A percentile compares a stretch with the other conserved stretches of the same genome.
Evolutionary conservation across 2,888 invertebrate species (phyloP).

Genomic region (Scaptodrosophila latifasciaeformis): DNA sequence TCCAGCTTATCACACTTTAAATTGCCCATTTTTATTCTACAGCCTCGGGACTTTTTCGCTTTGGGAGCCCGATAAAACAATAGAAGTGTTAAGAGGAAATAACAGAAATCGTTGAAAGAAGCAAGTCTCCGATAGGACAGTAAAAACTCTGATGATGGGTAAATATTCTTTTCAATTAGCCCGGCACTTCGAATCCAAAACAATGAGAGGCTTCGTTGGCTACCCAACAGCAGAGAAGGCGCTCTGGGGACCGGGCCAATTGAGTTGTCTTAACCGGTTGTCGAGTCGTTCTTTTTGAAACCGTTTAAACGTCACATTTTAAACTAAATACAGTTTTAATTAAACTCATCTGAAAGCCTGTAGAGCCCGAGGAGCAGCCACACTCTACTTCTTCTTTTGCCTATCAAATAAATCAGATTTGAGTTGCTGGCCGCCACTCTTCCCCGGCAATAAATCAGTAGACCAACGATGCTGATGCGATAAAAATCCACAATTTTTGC

Average conservation of each 20-base stretch:
- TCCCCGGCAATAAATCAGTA: conserved; percentile 26
- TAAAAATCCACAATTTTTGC: too few relatives aligned
- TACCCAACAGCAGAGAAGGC: background rate
- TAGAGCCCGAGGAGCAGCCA: conserved; percentile 19
- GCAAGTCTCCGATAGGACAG: too few relatives aligned
- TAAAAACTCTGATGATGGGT: background rate
- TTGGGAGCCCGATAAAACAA: too few relatives aligned
- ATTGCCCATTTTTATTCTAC: too few relatives aligned
- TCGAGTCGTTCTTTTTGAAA: background rate
- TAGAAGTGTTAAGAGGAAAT: background rate
- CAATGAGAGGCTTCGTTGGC: background rate
- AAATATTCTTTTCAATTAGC: conserved; percentile 52
- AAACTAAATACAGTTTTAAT: conserved; percentile 64
- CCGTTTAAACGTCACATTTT: conserved; percentile 48
- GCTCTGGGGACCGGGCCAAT: background rate
- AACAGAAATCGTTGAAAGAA: too few relatives aligned
- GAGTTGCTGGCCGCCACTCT: background rate
- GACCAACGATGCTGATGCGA: conserved; percentile 57
- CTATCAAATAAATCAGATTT: background rate
- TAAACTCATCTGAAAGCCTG: conserved; percentile 21
- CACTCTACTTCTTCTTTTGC: background rate
- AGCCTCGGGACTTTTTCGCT: too few relatives aligned
- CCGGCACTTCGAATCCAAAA: conserved; percentile 45
- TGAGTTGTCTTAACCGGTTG: conserved; percentile 8
- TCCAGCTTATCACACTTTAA: too few relatives aligned